Evolutionary conservation across 2,888 invertebrate genomes (phyloP).

Genomic region (Philonicus albiceps): DNA sequence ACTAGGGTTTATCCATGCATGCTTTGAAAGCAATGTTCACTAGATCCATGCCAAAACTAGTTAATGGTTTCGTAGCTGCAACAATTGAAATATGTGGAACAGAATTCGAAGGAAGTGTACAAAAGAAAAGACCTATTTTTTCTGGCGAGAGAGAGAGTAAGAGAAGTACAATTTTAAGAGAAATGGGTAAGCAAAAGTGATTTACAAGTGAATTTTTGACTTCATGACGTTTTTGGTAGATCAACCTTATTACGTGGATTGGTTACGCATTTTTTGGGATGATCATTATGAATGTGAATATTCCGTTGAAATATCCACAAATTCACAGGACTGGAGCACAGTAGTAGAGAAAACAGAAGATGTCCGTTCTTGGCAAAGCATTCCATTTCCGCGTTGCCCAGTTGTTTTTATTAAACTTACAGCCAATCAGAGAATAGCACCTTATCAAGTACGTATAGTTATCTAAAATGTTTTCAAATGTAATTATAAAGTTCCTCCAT

Average conservation of each 20-base stretch:
- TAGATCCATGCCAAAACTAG: conserved; percentile 75
- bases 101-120: background rate
- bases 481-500: background rate
- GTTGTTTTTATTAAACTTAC: background rate
- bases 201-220: background rate
- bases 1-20: conserved; percentile 86
- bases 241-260: background rate
- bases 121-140: background rate
- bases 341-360: background rate
- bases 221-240: conserved; percentile 66
- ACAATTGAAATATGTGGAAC: conserved; percentile 70
- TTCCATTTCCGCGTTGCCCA: background rate
- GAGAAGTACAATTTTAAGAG: no score
- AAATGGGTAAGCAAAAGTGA: no score
- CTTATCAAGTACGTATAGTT: background rate
- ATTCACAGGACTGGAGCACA: background rate
- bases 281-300: background rate
- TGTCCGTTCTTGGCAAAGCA: background rate
- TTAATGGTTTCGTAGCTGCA: conserved; percentile 81
- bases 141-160: no score
- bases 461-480: background rate
- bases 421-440: no score
- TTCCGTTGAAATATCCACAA: background rate
- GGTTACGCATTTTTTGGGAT: background rate
- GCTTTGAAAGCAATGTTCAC: conserved; percentile 90